A percentile compares a stretch with the other conserved stretches of the same genome.
Conservation (phyloP, 2,113 vertebrate species). For the Pardalotus punctatus region DNA sequence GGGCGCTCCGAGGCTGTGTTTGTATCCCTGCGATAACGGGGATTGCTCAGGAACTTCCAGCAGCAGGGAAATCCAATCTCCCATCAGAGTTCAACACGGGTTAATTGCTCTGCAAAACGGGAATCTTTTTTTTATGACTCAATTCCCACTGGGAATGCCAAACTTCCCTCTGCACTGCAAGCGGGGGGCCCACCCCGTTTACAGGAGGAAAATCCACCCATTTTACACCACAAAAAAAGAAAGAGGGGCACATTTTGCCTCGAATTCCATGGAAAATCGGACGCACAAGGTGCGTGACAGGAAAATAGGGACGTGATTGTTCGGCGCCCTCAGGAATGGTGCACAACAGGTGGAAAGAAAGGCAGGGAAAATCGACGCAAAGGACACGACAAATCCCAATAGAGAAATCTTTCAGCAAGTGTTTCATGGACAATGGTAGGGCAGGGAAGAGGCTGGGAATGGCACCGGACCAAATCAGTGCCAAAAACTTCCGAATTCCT, state of each 20-base stretch:
- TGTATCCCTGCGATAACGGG: neutral
- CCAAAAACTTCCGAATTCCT: slow-evolving; percentile 41
- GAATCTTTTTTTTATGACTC: slow-evolving; percentile 32
- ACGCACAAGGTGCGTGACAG: slow-evolving; percentile 51
- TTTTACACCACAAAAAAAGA: neutral
- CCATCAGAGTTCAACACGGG: neutral
- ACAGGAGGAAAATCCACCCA: neutral
- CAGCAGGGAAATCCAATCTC: slow-evolving; percentile 50
- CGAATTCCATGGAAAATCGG: slow-evolving; percentile 27
- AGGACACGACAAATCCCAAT: slow-evolving; percentile 12
- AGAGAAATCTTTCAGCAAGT: neutral
- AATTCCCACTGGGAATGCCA: slow-evolving; percentile 22
- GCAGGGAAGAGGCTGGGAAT: slow-evolving; percentile 42
- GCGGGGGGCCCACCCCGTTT: neutral
- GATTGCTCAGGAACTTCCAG: slow-evolving; percentile 46
- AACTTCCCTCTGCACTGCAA: neutral
- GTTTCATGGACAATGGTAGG: neutral
- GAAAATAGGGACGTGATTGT: slow-evolving; percentile 49
- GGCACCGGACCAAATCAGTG: slow-evolving; percentile 18
- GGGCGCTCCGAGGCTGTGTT: neutral
- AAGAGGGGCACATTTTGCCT: slow-evolving; percentile 7
- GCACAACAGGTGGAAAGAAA: slow-evolving; percentile 54
- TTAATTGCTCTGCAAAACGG: slow-evolving; percentile 51
- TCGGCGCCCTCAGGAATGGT: neutral
- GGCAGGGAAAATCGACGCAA: slow-evolving; percentile 1